phyloP scores from a whole-genome alignment of 2,888 invertebrate genomes.

The Mimas tiliae region DNA sequence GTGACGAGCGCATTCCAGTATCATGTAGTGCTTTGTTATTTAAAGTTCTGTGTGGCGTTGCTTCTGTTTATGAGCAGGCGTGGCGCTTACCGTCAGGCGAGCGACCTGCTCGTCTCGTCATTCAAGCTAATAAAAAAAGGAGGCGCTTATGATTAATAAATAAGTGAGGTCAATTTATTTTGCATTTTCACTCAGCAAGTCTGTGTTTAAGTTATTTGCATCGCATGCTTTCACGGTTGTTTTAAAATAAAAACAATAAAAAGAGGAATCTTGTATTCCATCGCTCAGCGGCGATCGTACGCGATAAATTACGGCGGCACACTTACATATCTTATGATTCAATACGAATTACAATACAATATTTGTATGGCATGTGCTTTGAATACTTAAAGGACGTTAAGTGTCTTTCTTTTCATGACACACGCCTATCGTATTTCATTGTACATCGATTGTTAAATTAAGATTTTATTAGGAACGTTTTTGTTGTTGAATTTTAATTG shows the following conservation, averaged over 20 bases:
- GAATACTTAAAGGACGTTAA: slow-evolving; percentile 11
- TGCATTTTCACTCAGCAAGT: background rate
- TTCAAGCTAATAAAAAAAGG: too few species aligned
- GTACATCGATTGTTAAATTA: slow-evolving; percentile 26
- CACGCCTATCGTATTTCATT: slow-evolving; percentile 38
- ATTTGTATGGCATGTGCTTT: slow-evolving; percentile 52
- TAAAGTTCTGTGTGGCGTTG: too few species aligned
- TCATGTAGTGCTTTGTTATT: too few species aligned
- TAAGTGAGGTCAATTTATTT: too few species aligned
- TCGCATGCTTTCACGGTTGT: slow-evolving; percentile 22
- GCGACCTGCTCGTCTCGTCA: too few species aligned
- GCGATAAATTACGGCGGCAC: slow-evolving; percentile 54
- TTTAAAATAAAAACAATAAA: slow-evolving; percentile 22
- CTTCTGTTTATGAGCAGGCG: too few species aligned
- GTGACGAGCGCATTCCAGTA: too few species aligned
- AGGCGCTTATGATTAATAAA: too few species aligned
- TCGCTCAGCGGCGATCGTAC: slow-evolving; percentile 33
- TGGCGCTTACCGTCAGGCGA: too few species aligned
- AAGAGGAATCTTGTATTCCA: slow-evolving; percentile 25
- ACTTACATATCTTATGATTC: slow-evolving; percentile 68
- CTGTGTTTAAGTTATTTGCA: background rate
- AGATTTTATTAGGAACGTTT: slow-evolving; percentile 20
- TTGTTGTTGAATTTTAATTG: slow-evolving; percentile 18
- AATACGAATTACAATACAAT: slow-evolving; percentile 66
- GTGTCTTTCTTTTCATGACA: slow-evolving; percentile 38